These are phyloP conservation scores for Phenganax subtilis DNA, from an alignment of 92 coral and sea anemone genomes.

Conservation along the genomic window DNA sequence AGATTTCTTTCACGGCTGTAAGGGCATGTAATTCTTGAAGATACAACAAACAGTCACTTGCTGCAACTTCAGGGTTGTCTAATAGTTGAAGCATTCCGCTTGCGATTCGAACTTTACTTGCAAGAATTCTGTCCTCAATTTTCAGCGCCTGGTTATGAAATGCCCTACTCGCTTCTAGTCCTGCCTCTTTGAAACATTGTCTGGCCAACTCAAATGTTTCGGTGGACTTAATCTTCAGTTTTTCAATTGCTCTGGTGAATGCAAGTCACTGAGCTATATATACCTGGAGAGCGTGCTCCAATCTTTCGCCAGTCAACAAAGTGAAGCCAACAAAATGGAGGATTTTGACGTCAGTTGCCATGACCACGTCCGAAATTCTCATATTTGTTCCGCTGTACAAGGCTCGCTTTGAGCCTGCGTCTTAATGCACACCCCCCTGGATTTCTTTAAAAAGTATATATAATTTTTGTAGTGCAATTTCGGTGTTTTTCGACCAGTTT, in stretches of 20 bases:
- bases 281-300: no score
- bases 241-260: neutral
- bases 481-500: no score
- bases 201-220: neutral
- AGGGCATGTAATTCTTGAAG: neutral
- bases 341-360: no score
- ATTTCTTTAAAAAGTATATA: no score
- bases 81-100: neutral
- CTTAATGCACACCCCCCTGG: no score
- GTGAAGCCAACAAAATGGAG: no score
- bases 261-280: neutral
- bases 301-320: no score
- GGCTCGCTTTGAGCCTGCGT: no score
- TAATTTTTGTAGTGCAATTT: no score
- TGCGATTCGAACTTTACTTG: conserved; percentile 2
- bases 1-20: neutral
- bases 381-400: no score
- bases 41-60: neutral
- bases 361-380: no score
- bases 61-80: conserved; percentile 3
- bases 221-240: neutral
- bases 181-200: neutral
- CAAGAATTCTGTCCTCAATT: conserved; percentile 6
- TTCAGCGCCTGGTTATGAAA: neutral
- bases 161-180: neutral